Base-by-base conservation (phyloP, 1,140 invertebrate genomes). In the Tigriopus japonicus region DNA sequence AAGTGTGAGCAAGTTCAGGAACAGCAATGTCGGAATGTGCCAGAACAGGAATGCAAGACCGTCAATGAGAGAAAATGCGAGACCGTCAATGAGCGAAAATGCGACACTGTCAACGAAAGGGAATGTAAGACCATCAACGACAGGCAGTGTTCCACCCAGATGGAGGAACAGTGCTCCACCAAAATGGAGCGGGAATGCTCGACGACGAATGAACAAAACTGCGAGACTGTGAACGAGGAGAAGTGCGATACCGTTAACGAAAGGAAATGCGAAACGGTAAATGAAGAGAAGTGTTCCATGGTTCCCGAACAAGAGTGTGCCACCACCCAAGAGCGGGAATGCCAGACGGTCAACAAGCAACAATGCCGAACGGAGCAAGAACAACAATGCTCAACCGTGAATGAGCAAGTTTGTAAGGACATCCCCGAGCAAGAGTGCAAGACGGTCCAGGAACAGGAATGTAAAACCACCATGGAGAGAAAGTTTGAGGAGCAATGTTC, bases 21-120 rank as follows among this genome's bases (percentile, higher is more conserved):
- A 14, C 58, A 60, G 42, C 28, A 35, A 35, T 54, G 52, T 6
- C 5, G 17, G 14, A 54, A n/a, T 17, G 24, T 54, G n/a, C 19
- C 19, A n/a, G 41, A 40, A 58, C 56, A 58, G 28, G 17, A 40
- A 58, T 58, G 56, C 28, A 21, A 15, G 17, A 42, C 56, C 14
- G 56, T 58, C 24, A 58, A 58, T 15, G 56, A 58, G 23, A 1
- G 23, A 23, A 13, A 58, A n/a, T 58, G 56, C 28, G 2, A 42
- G 13, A 58, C 56, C 41, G 56, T 58, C 3, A 58, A 58, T 42
- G 56, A 58, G 28, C 56, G 35, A 42, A 28, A 58, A 42, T 58
- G 56, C 23, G 14, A 14, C 56, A 58, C 56, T 42, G 56, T 58
- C 41, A 40, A 41, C 15, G 56, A 58, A 42, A 6, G 42, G 41